Base-by-base conservation (phyloP, 2,113 vertebrate species). In the Cephalopholis sonnerati region DNA sequence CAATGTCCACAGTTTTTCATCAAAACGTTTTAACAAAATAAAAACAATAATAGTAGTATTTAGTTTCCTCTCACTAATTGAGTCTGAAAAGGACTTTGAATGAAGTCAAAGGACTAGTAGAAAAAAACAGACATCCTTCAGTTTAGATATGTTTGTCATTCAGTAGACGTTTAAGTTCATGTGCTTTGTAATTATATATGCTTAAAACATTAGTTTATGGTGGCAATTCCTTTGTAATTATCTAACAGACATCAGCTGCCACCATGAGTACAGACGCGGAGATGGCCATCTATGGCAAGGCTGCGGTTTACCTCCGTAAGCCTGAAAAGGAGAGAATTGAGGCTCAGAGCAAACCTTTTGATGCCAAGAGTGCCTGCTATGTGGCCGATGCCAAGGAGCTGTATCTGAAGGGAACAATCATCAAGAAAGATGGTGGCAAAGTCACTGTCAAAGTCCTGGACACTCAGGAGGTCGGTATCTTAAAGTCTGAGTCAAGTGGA, bases 221-320 rank as follows among this genome's bases (percentile, higher is more conserved):
- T 51, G 18, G 46, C 25, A 68, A 5, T 22, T 51, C 24, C 25
- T 12, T 29, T 67, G 41, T 22, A 51, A 68, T 32, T 68, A 50
- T 67, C 25, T 22, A 18, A 27, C 46, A 67, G 53, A 77, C 62
- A 66, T 66, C 39, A 77, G 8, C 81, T 58, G 74, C 84, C 87
- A 93, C 81, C 87, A 93, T 92, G 93, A 93, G 91, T 84, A 93
- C 89, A 0, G 91, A 93, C 63, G 87, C 86, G 0, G 91, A 93
- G 76, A 93, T 93, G 93, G 91, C 92, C 86, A 0, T 82, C 4
- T 93, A 93, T 29, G 93, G 91, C 93, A 89, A 92, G 20, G 93
- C 93, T 85, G 68, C 91, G 77, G 1, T 91, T 82, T 93, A 86
- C 51, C 93, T 93, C 22, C 89, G 91, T 57, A 93, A 93, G 57